A percentile compares a stretch with the other conserved stretches of the same genome.
These are phyloP conservation scores for Agapornis canus DNA, from an alignment of 2,797 vertebrate genomes.

Conservation along the genomic window DNA sequence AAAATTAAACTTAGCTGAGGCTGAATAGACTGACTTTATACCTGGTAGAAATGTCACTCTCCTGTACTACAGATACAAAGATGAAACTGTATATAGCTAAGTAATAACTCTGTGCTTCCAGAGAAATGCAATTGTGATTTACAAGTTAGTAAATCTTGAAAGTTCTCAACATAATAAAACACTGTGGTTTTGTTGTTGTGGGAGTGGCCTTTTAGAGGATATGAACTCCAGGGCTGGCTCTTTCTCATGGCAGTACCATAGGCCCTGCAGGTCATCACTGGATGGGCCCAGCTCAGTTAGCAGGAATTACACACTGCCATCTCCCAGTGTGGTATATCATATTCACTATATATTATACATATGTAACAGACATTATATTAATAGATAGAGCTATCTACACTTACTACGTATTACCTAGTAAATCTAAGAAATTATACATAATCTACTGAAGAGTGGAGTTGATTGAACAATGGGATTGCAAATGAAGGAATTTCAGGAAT, in stretches of 20 bases:
- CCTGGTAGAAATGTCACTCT: not conserved
- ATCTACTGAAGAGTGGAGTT: no score
- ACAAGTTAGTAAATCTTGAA: not conserved
- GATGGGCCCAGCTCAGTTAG: not conserved
- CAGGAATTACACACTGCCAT: not conserved
- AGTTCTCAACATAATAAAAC: not conserved
- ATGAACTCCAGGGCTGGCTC: not conserved
- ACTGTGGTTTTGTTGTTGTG: not conserved
- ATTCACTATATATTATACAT: no score
- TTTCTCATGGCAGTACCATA: not conserved
- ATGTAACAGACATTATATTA: no score
- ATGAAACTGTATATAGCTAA: not conserved
- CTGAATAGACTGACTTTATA: not conserved
- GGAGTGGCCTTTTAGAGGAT: not conserved
- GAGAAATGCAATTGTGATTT: not conserved
- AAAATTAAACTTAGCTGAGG: not conserved
- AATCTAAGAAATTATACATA: no score
- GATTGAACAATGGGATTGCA: no score
- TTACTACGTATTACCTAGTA: no score
- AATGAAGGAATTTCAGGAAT: no score
- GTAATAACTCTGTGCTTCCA: not conserved
- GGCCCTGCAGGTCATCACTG: accelerated
- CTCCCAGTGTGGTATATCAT: not conserved
- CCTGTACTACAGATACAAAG: not conserved
- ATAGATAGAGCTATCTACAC: no score